phyloP scores from a whole-genome alignment of 30 jellyfish, hydroid and myxozoan genomes.

The Chironex yamaguchii region DNA sequence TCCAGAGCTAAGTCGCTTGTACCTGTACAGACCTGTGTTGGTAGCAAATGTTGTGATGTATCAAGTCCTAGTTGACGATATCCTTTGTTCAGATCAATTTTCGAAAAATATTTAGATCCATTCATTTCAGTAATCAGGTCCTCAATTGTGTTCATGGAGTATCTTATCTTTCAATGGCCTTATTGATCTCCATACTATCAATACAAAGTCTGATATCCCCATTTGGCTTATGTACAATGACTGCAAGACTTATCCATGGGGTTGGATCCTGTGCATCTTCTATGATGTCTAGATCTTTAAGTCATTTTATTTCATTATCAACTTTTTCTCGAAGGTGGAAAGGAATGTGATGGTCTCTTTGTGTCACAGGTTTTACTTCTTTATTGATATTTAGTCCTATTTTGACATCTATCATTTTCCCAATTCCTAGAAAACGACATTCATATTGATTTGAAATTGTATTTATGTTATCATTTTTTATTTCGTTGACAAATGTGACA shows the following conservation, averaged over 20 bases:
- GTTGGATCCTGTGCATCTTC: slow-evolving; percentile 18
- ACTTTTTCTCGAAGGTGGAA: slow-evolving; percentile 50
- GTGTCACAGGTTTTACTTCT: slow-evolving; percentile 47
- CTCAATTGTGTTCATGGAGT: slow-evolving; percentile 46
- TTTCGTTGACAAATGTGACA: no score
- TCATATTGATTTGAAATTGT: no score
- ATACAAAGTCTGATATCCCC: slow-evolving; percentile 14
- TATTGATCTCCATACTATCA: slow-evolving; percentile 35
- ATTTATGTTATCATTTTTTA: no score
- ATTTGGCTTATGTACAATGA: slow-evolving; percentile 5
- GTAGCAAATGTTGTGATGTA: slow-evolving; percentile 62
- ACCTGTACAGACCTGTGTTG: slow-evolving; percentile 43
- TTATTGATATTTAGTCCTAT: slow-evolving; percentile 3
- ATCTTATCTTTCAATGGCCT: slow-evolving; percentile 38
- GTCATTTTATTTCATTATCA: slow-evolving; percentile 19
- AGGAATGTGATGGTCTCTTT: slow-evolving; percentile 7
- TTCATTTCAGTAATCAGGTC: slow-evolving; percentile 33
- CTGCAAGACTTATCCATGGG: background rate
- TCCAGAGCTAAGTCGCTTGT: slow-evolving; percentile 36
- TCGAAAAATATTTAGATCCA: slow-evolving; percentile 39
- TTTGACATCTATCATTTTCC: slow-evolving; percentile 22
- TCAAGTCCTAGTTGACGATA: slow-evolving; percentile 49
- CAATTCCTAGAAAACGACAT: slow-evolving; percentile 40
- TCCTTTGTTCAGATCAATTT: slow-evolving; percentile 30
- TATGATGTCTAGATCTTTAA: slow-evolving; percentile 33